Base-by-base conservation (phyloP, 2,888 invertebrate genomes). In the Eilema sororculum region DNA sequence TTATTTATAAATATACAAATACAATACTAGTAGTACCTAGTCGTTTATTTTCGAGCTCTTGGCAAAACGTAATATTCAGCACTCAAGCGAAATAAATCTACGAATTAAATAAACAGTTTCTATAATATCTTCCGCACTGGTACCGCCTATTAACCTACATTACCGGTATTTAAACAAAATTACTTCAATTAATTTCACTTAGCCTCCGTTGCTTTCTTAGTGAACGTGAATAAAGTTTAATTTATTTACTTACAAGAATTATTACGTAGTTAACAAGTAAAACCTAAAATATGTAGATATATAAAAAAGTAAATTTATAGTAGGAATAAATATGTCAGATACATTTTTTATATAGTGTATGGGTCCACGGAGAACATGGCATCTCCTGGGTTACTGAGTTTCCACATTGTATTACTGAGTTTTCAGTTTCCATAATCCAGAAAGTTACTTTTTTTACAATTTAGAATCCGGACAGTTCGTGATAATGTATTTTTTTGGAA, bases 71-170 rank as follows among this genome's bases (percentile, higher is more conserved):
- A 52, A 52, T 52, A n/a, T 52, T 52, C 52, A 8, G 9, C 52
- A 6, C 52, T n/a, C 52, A 52, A 52, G 52, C 8, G 1, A 52
- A 52, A 52, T 52, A 52, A 52, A 52, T 52, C 9, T 9, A 52
- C 20, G 9, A 52, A 52, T 52, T 52, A 52, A 52, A 52, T 52
- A 52, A 52, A n/a, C 52, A 52, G 52, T 52, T 52, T n/a, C 9
- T 52, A 52, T 52, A 52, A 52, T 52, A 52, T 52, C 52, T 52
- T n/a, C 52, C 52, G 52, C 52, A n/a, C 52, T 52, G 52, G 8
- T 52, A 52, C 52, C n/a, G 52, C 52, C n/a, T n/a, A 52, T 52
- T 52, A 52, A 52, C 52, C 52, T 52, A 52, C 52, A 52, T 52
- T n/a, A 52, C 52, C 52, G 52, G n/a, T 52, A 52, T 52, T 52